These are phyloP conservation scores for Thyatira batis DNA, from an alignment of 2,888 invertebrate genomes.

Conservation along the genomic window DNA sequence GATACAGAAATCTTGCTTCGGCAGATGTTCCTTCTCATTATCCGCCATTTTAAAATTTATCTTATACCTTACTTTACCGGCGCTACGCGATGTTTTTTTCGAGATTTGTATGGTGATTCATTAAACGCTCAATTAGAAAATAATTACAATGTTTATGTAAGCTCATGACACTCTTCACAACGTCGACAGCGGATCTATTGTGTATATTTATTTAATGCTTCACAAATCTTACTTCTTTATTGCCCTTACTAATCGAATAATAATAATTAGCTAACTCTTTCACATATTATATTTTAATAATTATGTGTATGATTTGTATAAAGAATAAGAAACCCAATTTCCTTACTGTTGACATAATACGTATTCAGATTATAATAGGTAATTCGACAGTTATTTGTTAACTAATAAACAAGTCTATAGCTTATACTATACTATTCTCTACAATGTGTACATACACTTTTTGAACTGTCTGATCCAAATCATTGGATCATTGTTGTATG, in stretches of 20 bases:
- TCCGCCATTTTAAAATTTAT: no score
- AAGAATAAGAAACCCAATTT: not conserved
- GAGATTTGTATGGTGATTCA: no score
- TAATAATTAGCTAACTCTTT: not conserved
- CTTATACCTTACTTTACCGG: no score
- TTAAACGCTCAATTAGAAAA: no score
- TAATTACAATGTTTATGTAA: no score
- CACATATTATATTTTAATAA: not conserved
- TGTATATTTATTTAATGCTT: not conserved
- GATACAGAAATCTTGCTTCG: no score
- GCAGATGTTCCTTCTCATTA: no score
- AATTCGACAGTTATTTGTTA: not conserved
- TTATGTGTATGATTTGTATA: not conserved
- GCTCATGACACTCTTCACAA: no score
- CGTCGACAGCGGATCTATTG: not conserved
- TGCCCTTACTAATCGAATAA: conserved; percentile 7
- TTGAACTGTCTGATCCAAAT: conserved; percentile 55
- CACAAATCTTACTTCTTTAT: not conserved
- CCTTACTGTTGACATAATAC: not conserved
- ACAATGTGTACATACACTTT: not conserved
- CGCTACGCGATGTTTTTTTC: no score
- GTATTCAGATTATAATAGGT: not conserved
- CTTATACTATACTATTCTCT: no score
- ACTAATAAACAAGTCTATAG: no score
- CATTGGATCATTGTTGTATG: conserved; percentile 17